Evolutionary conservation across 2,888 invertebrate genomes (phyloP), one percentile per base, ranked within the genome.

Genomic region (Conops quadrifasciatus): DNA sequence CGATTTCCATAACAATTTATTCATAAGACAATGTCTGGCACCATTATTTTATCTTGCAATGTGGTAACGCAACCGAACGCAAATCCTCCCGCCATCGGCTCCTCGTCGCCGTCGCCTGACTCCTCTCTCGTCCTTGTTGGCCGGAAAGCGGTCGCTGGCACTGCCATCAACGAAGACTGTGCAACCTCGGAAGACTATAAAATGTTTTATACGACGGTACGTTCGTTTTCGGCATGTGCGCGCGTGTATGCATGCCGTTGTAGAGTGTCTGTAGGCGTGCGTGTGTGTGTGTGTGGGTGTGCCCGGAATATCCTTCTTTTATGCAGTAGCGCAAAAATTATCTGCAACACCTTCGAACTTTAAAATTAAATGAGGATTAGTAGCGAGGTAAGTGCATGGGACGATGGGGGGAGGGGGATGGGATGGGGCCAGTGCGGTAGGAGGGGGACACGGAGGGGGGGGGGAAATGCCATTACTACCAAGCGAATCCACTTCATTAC

Each of bases 1-100:
- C 86, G 85, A 85, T 85, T 85, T 85, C 85, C 86, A 85, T 85
- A 85, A 85, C 86, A 85, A 85, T 85, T 85, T 85, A 85, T 85
- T 85, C 86, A 85, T 85, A 85, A 85, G 85, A 84, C 85, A 83
- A 83, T 85, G 86, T 85, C 85, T 85, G 83, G 84, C 82, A 83
- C 82, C 83, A 83, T 85, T 82, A 84, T 84, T 82, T 83, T 83
- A 83, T 83, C 83, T 83, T 69, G 64, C 66, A 60, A 71, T 73
- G 74, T 71, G 76, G 84, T 83, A 81, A 79, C 79, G 83, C 81
- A 80, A 80, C 79, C n/a, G 13, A 26, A 80, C 77, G 77, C 75
- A 74, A 73, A 73, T 68, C 53, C 72, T 71, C 64, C 70, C 73
- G 36, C 36, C 36, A 28, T 62, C 49, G 26, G 43, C 64, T 3